These are phyloP conservation scores for Erithacus rubecula DNA, from an alignment of 2,797 vertebrate species.

Conservation along the genomic window DNA sequence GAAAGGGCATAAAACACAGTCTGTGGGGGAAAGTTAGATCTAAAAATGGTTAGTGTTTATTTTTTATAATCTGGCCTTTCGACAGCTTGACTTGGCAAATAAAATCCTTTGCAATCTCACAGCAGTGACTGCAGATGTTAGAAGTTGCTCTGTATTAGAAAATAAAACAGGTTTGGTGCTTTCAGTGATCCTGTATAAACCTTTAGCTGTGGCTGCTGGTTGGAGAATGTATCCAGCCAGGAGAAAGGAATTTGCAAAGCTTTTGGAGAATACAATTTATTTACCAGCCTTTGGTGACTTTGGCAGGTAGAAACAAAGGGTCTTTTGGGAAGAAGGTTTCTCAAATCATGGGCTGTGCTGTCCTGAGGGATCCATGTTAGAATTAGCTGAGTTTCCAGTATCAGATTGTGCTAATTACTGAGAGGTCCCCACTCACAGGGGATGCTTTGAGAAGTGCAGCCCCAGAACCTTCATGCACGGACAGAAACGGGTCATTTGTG, in stretches of 20 bases:
- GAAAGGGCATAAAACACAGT: not conserved
- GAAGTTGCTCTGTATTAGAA: not conserved
- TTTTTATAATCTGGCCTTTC: not conserved
- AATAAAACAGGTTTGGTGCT: not conserved
- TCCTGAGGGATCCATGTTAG: not conserved
- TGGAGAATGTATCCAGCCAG: not conserved
- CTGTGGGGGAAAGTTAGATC: not conserved
- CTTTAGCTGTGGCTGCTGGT: not conserved
- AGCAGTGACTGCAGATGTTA: not conserved
- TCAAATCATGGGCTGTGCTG: not conserved
- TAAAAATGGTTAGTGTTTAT: slow-evolving; percentile 15
- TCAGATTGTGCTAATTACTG: not conserved
- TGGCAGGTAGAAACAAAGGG: not conserved
- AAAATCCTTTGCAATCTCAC: not conserved
- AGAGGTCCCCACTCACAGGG: not conserved
- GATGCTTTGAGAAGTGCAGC: not conserved
- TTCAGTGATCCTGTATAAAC: not conserved
- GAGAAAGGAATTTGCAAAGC: not conserved
- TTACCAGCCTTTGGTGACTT: not conserved
- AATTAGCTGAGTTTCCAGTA: not conserved
- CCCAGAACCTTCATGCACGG: not conserved
- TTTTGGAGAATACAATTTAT: not conserved
- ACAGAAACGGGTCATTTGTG: rapidly evolving
- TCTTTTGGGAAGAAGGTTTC: not conserved
- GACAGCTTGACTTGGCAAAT: not conserved